Percentiles rank a stretch among this genome's conserved stretches.
These are phyloP conservation scores for Tympanoctomys barrerae DNA, from an alignment of 2,797 vertebrate species.

Conservation along the genomic window DNA sequence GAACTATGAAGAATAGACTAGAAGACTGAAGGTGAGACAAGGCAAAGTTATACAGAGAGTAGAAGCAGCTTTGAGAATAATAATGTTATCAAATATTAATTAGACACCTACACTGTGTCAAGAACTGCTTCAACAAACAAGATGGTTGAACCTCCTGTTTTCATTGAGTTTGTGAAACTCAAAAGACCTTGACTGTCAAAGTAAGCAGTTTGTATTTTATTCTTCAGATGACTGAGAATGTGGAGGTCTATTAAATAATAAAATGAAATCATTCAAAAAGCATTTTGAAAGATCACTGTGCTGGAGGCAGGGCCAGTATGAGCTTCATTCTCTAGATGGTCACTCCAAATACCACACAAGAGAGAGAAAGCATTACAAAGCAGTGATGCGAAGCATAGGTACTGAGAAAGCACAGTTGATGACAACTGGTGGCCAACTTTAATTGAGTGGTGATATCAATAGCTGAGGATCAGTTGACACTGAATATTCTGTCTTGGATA, in stretches of 20 bases:
- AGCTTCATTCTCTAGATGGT: background rate
- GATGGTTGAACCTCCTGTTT: background rate
- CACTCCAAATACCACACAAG: background rate
- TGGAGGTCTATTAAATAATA: background rate
- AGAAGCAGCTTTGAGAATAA: background rate
- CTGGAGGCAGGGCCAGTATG: background rate
- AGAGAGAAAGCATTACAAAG: background rate
- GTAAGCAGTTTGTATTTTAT: background rate
- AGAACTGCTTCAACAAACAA: background rate
- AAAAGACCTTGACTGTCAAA: background rate
- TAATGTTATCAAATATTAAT: background rate
- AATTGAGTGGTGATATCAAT: background rate
- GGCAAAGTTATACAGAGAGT: background rate
- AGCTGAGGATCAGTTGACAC: background rate
- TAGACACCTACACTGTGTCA: background rate
- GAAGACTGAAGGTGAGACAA: background rate
- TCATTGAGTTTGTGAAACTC: background rate
- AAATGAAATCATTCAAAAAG: constrained; percentile 4
- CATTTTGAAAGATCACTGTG: background rate
- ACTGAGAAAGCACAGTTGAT: background rate
- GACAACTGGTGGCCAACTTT: background rate
- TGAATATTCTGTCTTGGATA: background rate
- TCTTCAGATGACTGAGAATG: background rate
- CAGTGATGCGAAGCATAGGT: background rate
- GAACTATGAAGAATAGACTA: background rate